Evolutionary conservation across 2,888 invertebrate species (phyloP).

Genomic region (Clanis bilineata): DNA sequence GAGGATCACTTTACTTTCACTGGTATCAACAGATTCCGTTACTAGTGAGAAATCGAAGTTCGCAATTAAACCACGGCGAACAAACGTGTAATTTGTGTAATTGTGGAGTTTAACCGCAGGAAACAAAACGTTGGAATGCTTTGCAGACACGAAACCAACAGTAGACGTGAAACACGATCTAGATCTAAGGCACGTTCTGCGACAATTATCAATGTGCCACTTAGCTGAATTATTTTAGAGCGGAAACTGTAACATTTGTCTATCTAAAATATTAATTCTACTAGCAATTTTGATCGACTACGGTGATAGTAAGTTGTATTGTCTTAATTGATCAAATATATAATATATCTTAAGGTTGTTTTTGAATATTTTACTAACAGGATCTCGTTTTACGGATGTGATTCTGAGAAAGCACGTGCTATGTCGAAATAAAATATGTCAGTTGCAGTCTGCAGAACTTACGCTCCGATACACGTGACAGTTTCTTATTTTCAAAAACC

Average conservation of each 20-base stretch:
- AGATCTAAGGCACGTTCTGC: slow-evolving; percentile 1
- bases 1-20: slow-evolving; percentile 28
- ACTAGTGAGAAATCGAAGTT: slow-evolving; percentile 45
- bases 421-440: neutral
- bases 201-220: slow-evolving; percentile 7
- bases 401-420: slow-evolving; percentile 6
- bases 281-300: neutral
- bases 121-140: slow-evolving; percentile 38
- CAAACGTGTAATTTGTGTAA: slow-evolving; percentile 40
- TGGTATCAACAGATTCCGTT: slow-evolving; percentile 39
- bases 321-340: no score
- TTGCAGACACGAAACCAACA: slow-evolving; percentile 33
- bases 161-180: slow-evolving; percentile 15
- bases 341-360: neutral
- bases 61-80: slow-evolving; percentile 42
- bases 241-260: neutral
- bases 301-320: neutral
- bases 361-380: neutral
- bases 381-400: slow-evolving; percentile 6
- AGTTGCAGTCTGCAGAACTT: neutral
- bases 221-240: neutral
- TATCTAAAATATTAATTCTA: neutral
- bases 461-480: neutral
- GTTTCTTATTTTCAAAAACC: no score
- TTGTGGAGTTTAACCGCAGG: slow-evolving; percentile 42